These are phyloP conservation scores for Macroramphosus scolopax DNA, from an alignment of 2,797 vertebrate genomes.

Conservation along the genomic window DNA sequence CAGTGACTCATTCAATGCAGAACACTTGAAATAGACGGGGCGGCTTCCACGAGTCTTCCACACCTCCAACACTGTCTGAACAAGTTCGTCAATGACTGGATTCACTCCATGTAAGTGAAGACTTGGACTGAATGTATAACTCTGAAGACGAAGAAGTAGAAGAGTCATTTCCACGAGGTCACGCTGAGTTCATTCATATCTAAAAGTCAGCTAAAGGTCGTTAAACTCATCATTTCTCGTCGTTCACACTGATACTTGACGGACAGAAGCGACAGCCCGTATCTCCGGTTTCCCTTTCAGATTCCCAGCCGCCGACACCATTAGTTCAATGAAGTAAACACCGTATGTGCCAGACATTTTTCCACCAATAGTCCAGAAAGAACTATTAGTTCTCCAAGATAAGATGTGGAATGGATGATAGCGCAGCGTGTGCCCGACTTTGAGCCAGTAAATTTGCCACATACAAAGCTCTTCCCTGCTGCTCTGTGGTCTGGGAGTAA, in stretches of 20 bases:
- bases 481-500: slow-evolving; percentile 30
- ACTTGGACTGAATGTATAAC: too few relatives aligned
- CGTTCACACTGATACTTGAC: too few relatives aligned
- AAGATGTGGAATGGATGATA: slow-evolving; percentile 37
- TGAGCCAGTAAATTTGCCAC: slow-evolving; percentile 27
- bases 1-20: slow-evolving; percentile 6
- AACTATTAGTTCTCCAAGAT: slow-evolving; percentile 31
- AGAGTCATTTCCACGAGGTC: too few relatives aligned
- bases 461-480: slow-evolving; percentile 30
- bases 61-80: slow-evolving; percentile 21
- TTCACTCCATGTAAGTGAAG: too few relatives aligned
- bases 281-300: slow-evolving; percentile 11
- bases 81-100: too few relatives aligned
- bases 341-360: too few relatives aligned
- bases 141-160: too few relatives aligned
- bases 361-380: slow-evolving; percentile 30
- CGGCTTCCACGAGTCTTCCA: slow-evolving; percentile 21
- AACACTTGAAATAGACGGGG: slow-evolving; percentile 31
- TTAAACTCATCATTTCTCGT: too few relatives aligned
- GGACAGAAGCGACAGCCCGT: slow-evolving; percentile 22
- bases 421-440: slow-evolving; percentile 19
- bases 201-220: too few relatives aligned
- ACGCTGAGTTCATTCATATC: too few relatives aligned
- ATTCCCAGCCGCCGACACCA: too few relatives aligned
- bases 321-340: slow-evolving; percentile 55